phyloP scores from a whole-genome alignment of 1,140 invertebrate species.

The Octopus sinensis region DNA sequence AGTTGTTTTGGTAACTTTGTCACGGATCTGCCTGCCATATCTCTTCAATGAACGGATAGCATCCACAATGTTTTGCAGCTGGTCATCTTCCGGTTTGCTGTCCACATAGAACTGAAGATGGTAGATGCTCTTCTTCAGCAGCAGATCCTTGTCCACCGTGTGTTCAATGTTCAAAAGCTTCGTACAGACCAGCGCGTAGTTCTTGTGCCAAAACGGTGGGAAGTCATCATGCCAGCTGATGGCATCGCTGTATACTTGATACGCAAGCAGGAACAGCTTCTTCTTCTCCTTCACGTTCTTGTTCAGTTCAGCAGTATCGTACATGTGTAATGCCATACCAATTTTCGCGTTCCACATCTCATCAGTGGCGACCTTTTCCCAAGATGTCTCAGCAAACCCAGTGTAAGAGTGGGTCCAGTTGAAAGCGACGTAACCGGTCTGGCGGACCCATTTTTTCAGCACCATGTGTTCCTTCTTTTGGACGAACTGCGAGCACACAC shows the following conservation, averaged over 20 bases:
- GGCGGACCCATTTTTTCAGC: constrained; percentile 27
- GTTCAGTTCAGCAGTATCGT: constrained; percentile 20
- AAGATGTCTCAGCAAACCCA: constrained; percentile 41
- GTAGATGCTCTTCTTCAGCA: constrained; percentile 34
- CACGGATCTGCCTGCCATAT: background rate
- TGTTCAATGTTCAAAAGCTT: constrained; percentile 32
- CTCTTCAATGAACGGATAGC: constrained; percentile 31
- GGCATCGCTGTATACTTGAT: constrained; percentile 37
- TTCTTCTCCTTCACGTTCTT: constrained; percentile 18
- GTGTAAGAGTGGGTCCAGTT: constrained; percentile 42
- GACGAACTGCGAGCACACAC: constrained; percentile 42
- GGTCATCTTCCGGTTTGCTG: constrained; percentile 31
- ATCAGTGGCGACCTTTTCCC: constrained; percentile 51
- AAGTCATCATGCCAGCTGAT: constrained; percentile 25
- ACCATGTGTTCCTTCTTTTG: constrained; percentile 28
- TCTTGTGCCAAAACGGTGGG: constrained; percentile 49
- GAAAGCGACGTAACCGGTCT: constrained; percentile 30
- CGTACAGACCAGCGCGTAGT: constrained; percentile 50
- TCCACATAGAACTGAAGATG: constrained; percentile 41
- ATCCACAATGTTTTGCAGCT: constrained; percentile 28
- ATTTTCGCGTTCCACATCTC: constrained; percentile 54
- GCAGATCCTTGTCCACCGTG: constrained; percentile 22
- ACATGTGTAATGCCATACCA: constrained; percentile 22
- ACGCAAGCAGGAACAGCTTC: constrained; percentile 16
- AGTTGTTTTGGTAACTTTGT: background rate